Conservation (phyloP, 2,888 invertebrate species). For the Frankliniella fusca region DNA sequence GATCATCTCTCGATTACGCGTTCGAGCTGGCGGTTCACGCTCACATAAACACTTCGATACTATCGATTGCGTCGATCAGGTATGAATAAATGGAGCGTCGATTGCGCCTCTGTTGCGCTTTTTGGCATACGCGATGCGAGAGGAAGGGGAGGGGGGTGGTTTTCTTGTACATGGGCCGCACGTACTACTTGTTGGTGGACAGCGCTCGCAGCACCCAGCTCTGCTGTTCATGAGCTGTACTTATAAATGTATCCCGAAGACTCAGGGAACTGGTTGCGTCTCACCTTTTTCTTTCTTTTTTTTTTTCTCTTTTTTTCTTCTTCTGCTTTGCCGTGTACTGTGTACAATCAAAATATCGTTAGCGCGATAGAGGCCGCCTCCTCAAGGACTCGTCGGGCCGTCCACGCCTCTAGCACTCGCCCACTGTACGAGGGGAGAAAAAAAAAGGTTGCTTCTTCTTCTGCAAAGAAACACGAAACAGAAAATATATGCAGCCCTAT, state of each 20-base stretch:
- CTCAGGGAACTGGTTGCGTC: no score
- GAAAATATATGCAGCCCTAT: no score
- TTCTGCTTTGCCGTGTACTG: background rate
- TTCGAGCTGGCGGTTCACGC: conserved; percentile 1
- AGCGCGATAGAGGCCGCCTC: background rate
- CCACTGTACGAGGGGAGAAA: background rate
- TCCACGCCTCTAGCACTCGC: background rate
- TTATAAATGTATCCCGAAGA: no score
- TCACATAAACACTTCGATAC: background rate
- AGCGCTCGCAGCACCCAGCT: background rate
- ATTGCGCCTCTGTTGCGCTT: background rate
- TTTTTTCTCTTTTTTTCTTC: background rate
- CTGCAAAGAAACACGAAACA: no score
- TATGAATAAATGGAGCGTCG: background rate
- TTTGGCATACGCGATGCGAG: background rate
- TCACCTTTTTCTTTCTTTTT: background rate
- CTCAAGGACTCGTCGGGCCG: background rate
- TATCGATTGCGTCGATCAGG: background rate
- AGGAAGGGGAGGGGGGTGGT: background rate
- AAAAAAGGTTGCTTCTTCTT: no score
- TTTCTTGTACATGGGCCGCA: background rate
- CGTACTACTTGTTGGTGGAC: background rate
- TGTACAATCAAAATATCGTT: conserved; percentile 23
- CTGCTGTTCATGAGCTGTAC: background rate
- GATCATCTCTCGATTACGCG: conserved; percentile 7